These are phyloP conservation scores for Caenorhabditis sp. DNA, from an alignment of 2,888 invertebrate genomes.

Conservation along the genomic window DNA sequence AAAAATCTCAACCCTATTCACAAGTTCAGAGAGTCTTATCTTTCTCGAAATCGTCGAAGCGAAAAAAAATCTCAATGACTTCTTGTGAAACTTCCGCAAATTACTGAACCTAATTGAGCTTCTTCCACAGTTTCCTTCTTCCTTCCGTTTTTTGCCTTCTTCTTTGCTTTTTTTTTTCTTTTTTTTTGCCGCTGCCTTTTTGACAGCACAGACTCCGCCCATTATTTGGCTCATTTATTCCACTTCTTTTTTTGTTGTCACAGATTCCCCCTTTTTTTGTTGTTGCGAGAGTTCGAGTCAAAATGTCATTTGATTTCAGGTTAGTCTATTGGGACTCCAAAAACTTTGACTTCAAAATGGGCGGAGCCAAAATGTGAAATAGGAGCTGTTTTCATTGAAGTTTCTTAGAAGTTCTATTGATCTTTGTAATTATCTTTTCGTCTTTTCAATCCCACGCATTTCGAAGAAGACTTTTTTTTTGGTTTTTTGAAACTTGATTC, in stretches of 20 bases:
- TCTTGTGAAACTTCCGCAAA: background rate
- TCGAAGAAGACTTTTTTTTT: too few relatives aligned
- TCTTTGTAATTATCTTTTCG: too few relatives aligned
- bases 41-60: too few relatives aligned
- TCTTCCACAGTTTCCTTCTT: background rate
- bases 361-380: background rate
- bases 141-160: background rate
- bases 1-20: too few relatives aligned
- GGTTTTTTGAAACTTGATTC: too few relatives aligned
- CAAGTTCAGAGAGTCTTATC: too few relatives aligned
- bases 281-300: background rate
- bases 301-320: background rate
- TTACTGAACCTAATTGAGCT: constrained; percentile 1
- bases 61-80: background rate
- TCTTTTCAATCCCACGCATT: too few relatives aligned
- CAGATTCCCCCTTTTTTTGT: background rate
- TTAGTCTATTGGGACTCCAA: too few relatives aligned
- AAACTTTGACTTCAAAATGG: background rate
- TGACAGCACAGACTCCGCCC: background rate
- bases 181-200: background rate
- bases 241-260: background rate
- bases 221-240: background rate
- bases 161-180: background rate
- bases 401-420: too few relatives aligned
- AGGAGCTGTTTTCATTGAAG: background rate